Conservation (phyloP, 2,113 vertebrate species). For the Upupa epops region DNA sequence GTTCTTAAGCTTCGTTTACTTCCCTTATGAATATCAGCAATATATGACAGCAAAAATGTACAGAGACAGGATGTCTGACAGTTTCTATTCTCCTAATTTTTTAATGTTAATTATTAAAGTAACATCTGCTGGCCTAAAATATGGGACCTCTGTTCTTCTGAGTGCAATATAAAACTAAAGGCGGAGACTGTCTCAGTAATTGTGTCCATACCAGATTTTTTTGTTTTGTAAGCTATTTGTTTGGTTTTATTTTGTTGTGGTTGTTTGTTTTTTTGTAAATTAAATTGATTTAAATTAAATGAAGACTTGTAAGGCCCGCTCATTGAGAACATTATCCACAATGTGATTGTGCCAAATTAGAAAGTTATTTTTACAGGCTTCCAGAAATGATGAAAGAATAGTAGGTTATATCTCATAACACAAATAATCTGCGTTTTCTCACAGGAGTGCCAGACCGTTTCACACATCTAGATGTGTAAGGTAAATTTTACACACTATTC, state of each 20-base stretch:
- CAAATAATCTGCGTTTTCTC: not conserved
- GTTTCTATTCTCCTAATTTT: slow-evolving; percentile 54
- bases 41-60: not conserved
- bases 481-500: not conserved
- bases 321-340: not conserved
- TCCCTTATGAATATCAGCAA: not conserved
- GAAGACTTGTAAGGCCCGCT: not conserved
- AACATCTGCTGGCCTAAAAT: not conserved
- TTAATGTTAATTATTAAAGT: not conserved
- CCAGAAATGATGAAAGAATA: not conserved
- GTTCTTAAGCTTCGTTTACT: slow-evolving; percentile 53
- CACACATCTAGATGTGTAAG: not conserved
- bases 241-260: not conserved
- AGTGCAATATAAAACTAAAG: not conserved
- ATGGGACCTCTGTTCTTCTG: not conserved
- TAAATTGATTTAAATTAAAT: too few relatives aligned
- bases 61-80: not conserved
- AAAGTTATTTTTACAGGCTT: not conserved
- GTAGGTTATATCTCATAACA: not conserved
- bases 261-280: too few relatives aligned
- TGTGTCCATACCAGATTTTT: not conserved
- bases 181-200: not conserved
- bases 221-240: not conserved
- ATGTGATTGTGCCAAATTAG: not conserved
- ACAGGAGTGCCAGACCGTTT: not conserved